phyloP scores from a whole-genome alignment of 2,113 vertebrate genomes.

The Romanogobio albipinnatus region DNA sequence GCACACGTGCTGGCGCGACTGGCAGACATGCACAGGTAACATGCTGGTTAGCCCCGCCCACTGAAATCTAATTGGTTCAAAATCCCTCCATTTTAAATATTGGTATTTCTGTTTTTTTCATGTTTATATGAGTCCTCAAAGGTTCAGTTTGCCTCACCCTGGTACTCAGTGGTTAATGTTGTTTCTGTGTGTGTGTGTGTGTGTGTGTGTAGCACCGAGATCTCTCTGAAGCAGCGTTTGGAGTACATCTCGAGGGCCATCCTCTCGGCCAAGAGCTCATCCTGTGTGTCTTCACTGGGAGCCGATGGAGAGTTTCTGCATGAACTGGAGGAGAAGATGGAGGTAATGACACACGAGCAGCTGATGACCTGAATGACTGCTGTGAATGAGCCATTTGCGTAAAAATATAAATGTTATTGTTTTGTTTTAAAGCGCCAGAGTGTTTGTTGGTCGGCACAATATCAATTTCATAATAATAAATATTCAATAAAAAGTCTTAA shows the following conservation, averaged over 20 bases:
- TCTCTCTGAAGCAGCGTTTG: conserved; percentile 91
- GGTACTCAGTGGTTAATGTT: neutral
- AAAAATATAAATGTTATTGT: too few relatives aligned
- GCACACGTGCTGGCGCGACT: conserved; percentile 90
- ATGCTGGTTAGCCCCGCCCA: neutral
- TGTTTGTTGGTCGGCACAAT: too few relatives aligned
- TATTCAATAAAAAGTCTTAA: too few relatives aligned
- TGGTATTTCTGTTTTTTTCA: neutral
- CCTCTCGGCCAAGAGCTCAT: conserved; percentile 96
- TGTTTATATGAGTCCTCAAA: neutral
- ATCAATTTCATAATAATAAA: too few relatives aligned
- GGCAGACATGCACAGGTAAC: conserved; percentile 93
- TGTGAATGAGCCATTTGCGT: neutral
- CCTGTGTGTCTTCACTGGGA: conserved; percentile 85
- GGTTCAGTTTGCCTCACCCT: neutral
- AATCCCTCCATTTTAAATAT: neutral
- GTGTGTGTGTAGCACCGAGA: conserved; percentile 85
- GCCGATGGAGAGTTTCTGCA: conserved; percentile 96
- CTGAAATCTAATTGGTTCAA: neutral
- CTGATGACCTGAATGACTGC: neutral
- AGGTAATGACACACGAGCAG: conserved; percentile 74
- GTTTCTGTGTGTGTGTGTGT: neutral
- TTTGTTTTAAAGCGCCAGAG: too few relatives aligned
- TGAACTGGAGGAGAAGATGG: conserved; percentile 97
- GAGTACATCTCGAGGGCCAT: conserved; percentile 96